Evolutionary conservation across 2,113 vertebrate species (phyloP).

Genomic region (Pangasianodon gigas): DNA sequence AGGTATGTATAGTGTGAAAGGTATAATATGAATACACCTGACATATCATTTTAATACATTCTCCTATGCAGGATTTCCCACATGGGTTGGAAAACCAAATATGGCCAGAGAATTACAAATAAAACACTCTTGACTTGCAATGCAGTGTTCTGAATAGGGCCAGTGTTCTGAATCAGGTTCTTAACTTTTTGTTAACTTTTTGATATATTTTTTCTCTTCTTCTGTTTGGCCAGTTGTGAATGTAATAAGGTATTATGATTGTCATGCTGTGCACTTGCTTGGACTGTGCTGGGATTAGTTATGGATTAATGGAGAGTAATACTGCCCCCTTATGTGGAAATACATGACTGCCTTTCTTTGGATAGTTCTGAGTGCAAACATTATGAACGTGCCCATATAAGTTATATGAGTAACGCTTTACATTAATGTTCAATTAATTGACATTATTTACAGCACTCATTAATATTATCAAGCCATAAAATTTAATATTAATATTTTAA

Average conservation of each 20-base stretch:
- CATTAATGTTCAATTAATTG: background rate
- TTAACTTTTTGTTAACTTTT: background rate
- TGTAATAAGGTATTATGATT: background rate
- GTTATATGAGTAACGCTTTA: background rate
- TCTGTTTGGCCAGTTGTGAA: background rate
- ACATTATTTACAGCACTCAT: background rate
- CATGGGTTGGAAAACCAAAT: background rate
- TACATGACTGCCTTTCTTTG: background rate
- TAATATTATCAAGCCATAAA: background rate
- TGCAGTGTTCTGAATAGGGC: background rate
- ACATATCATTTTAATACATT: background rate
- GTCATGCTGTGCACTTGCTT: background rate
- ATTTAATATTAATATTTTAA: background rate
- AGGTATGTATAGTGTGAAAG: background rate
- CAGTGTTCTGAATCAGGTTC: background rate
- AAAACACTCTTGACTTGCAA: background rate
- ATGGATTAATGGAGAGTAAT: constrained; percentile 23
- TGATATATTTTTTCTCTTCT: background rate
- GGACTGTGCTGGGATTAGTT: background rate
- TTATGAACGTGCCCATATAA: too few species aligned
- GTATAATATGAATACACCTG: background rate
- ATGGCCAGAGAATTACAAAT: background rate
- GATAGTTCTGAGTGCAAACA: background rate
- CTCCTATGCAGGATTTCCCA: background rate
- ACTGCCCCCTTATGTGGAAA: constrained; percentile 40